Evolutionary conservation across 1,140 invertebrate genomes (phyloP).

Genomic region (Calosoma granatense): DNA sequence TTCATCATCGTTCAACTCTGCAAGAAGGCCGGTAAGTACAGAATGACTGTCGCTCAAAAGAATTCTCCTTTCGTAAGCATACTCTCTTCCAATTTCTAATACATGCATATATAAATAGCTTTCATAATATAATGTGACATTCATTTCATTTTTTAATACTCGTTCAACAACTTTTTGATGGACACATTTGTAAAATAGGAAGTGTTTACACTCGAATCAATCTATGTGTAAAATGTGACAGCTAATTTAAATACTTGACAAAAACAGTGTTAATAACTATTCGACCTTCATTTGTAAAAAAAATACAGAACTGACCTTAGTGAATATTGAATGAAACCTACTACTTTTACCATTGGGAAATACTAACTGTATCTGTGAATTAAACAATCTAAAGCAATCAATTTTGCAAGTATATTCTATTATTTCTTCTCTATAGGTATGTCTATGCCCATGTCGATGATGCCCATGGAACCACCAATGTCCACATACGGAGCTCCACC

Average conservation of each 20-base stretch:
- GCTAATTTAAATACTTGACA: background rate
- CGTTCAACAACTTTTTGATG: too few species aligned
- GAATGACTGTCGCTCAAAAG: too few species aligned
- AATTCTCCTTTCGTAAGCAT: conserved; percentile 20
- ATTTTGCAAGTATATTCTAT: too few species aligned
- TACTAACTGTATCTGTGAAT: too few species aligned
- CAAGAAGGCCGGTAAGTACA: conserved; percentile 47
- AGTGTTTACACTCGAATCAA: background rate
- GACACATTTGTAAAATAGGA: background rate
- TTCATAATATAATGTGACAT: background rate
- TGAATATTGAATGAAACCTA: background rate
- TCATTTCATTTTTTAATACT: conserved; percentile 14
- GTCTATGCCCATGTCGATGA: conserved; percentile 55
- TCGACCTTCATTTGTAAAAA: too few species aligned
- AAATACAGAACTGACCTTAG: background rate
- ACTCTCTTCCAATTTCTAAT: conserved; percentile 8
- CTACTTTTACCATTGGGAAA: too few species aligned
- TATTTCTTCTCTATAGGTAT: conserved; percentile 53
- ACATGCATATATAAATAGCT: background rate
- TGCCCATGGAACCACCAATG: conserved; percentile 40
- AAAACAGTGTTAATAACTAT: too few species aligned
- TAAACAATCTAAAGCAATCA: too few species aligned
- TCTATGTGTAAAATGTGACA: background rate
- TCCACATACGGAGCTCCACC: conserved; percentile 51
- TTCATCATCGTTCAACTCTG: conserved; percentile 67